Base-by-base conservation (phyloP, 64 coral and sea anemone genomes). In the Montipora efflorescens region DNA sequence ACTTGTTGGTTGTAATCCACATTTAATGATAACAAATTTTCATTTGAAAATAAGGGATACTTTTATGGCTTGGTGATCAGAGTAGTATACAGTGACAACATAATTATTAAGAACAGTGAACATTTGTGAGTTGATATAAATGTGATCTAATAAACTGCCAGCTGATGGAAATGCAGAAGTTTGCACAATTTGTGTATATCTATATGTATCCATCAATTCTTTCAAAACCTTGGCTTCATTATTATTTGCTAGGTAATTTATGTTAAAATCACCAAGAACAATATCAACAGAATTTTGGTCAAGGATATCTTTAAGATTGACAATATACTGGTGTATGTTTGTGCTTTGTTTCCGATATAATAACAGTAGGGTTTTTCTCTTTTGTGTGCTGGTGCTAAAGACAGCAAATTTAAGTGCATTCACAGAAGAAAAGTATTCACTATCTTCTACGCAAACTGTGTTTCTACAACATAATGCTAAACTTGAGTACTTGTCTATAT, bases 281-380 rank as follows among this genome's bases (percentile, higher is more conserved):
- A 91, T 82, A 91, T 82, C 90, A 74, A 83, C 82, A 68, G 77
- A 79, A 5, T 79, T 51, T 79, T 79, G 77, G 77, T 79, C 77
- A 79, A 79, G 77, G 77, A 83, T 91, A 57, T 74, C 82, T 81
- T 58, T 82, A 48, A 95, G 67, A 57, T 66, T 23, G 19, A 87
- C 44, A 67, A 80, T 28, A 77, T 91, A 95, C 20, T 90, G 74
- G 11, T 20, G 14, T 19, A 79, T 59, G 78, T 85, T 87, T 43
- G 79, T 75, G 62, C 23, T 78, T 48, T 95, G 76, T 55, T 95
- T 95, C 87, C 89, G 52, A 75, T 95, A 91, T 7, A 95, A 53
- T 22, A 95, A 47, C 13, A 90, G 89, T 23, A 95, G 19, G 50
- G 57, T 86, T 67, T 49, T 45, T 19, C 21, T n/a, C 47, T 67